A percentile compares a stretch with the other conserved stretches of the same genome.
These are phyloP conservation scores for Clanis bilineata DNA, from an alignment of 2,888 invertebrate species.

Conservation along the genomic window DNA sequence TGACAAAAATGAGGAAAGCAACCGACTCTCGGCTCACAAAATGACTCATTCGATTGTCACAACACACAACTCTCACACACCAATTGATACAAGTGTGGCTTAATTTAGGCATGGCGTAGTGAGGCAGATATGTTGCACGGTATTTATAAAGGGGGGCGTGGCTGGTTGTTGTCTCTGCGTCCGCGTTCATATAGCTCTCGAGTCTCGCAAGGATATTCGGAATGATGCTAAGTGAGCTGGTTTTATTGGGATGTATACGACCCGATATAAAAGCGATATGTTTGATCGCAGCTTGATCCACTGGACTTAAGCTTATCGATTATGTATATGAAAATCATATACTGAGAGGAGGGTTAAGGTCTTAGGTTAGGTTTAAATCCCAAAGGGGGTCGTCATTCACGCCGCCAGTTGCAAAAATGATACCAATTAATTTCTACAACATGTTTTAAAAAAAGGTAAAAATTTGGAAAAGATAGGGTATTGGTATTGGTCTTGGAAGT, in stretches of 20 bases:
- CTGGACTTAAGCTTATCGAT: too few species aligned
- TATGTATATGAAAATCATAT: too few species aligned
- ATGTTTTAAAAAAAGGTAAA: too few species aligned
- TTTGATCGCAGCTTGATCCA: too few species aligned
- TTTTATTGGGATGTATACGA: not conserved
- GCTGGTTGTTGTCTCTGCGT: not conserved
- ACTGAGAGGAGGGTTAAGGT: too few species aligned
- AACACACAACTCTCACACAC: too few species aligned
- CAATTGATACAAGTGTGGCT: not conserved
- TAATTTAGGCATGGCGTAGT: constrained; percentile 6
- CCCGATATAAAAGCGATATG: not conserved
- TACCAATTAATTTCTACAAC: too few species aligned
- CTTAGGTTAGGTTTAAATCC: too few species aligned
- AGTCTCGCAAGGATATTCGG: not conserved
- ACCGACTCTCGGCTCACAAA: not conserved
- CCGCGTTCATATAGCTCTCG: not conserved
- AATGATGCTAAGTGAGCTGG: not conserved
- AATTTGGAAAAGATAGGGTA: too few species aligned
- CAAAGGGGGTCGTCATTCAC: too few species aligned
- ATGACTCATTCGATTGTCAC: not conserved
- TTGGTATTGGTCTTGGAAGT: too few species aligned
- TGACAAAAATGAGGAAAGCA: not conserved
- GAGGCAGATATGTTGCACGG: not conserved
- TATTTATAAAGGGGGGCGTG: constrained; percentile 17
- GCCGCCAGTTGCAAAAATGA: too few species aligned